Base-by-base conservation (phyloP, 2,888 invertebrate species). In the Plemyria rubiginata region DNA sequence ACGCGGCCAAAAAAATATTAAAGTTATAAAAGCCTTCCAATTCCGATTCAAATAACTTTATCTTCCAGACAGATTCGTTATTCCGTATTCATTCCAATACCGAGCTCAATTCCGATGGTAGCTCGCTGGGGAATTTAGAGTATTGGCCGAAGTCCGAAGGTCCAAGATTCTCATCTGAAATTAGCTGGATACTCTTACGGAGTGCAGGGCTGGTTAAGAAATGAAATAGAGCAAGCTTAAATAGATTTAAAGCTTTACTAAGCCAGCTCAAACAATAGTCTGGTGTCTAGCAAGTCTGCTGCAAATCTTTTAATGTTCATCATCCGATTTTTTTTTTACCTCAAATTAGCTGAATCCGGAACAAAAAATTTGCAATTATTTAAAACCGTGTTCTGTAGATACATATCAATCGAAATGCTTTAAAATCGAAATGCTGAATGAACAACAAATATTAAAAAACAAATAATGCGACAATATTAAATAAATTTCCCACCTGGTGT, bases 41-140 rank as follows among this genome's bases (percentile, higher is more conserved):
- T 60, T 60, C 51, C 46, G 22, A 62, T 62, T 62, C 57, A 56
- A 66, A 55, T 60, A 58, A 59, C 59, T 61, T 57, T 58, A 66
- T 59, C 45, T 58, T 56, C 56, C 64, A 60, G 64, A 56, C 59
- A 56, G 58, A 55, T 32, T 70, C 72, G 68, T 73, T 75, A 76
- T 78, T 76, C 71, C 70, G 75, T 73, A 79, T 77, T 80, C 78
- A 79, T 79, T 79, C 74, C 75, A 72, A 81, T 80, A 76, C 53
- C 50, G 48, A 49, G 54, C 60, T 75, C 79, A 72, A 81, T 80
- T 73, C 66, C 74, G 65, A 54, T 62, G 59, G 67, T 62, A 64
- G 70, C 65, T 74, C 86, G 70, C 72, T 62, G 62, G 83, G 84
- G 86, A 86, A 86, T 86, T 77, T 73, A 52, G 75, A 77, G 75